Evolutionary conservation across 1,140 invertebrate species (phyloP).

Genomic region (Carcinoscorpius rotundicauda): DNA sequence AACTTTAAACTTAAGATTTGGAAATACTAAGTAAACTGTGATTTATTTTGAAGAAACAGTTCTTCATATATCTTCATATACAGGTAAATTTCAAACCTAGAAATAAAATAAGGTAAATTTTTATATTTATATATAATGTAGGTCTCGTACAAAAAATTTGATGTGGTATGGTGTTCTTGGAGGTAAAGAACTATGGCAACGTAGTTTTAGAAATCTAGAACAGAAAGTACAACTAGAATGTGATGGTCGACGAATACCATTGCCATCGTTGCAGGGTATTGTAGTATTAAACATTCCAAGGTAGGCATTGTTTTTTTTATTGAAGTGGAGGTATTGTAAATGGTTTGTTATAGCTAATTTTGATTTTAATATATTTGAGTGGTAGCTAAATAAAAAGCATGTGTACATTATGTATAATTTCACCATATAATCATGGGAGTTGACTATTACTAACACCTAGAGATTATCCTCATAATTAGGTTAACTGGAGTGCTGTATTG

Average conservation of each 20-base stretch:
- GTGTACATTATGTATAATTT: neutral
- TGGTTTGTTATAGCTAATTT: slow-evolving; percentile 23
- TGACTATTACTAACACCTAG: no score
- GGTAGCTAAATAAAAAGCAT: slow-evolving; percentile 25
- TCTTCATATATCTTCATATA: no score
- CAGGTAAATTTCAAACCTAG: no score
- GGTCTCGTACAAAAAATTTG: slow-evolving; percentile 75
- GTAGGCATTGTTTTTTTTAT: slow-evolving; percentile 29
- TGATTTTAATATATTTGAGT: slow-evolving; percentile 17
- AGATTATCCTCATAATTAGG: no score
- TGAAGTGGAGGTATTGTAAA: slow-evolving; percentile 50
- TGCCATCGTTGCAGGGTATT: slow-evolving; percentile 89
- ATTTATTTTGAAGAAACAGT: no score
- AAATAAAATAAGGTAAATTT: no score
- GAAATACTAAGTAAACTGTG: no score
- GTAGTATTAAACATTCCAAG: slow-evolving; percentile 95
- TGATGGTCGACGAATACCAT: slow-evolving; percentile 77
- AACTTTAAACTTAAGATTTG: no score
- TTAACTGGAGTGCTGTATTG: no score
- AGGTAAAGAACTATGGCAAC: slow-evolving; percentile 64
- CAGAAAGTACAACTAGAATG: slow-evolving; percentile 87
- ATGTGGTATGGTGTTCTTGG: slow-evolving; percentile 96
- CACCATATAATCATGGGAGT: no score
- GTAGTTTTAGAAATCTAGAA: slow-evolving; percentile 92
- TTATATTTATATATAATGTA: slow-evolving; percentile 8